Percentiles rank a stretch among this genome's conserved stretches.
These are phyloP conservation scores for Pangasianodon gigas DNA, from an alignment of 2,113 vertebrate genomes.

Conservation along the genomic window DNA sequence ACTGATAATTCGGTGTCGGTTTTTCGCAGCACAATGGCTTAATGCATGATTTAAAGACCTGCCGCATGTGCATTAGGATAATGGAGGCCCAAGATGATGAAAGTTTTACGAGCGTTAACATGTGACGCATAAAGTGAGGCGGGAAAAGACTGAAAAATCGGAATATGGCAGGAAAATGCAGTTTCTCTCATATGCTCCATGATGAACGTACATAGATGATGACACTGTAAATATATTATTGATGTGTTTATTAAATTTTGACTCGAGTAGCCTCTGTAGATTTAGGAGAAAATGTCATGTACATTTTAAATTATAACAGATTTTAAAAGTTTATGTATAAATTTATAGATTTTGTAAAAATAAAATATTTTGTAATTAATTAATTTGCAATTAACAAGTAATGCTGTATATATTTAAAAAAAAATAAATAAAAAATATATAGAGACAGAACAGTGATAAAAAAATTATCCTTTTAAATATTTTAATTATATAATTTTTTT, in stretches of 20 bases:
- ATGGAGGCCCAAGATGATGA: slow-evolving; percentile 68
- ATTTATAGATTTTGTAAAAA: neutral
- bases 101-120: slow-evolving; percentile 77
- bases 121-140: slow-evolving; percentile 63
- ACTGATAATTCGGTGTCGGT: slow-evolving; percentile 60
- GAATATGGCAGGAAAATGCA: slow-evolving; percentile 49
- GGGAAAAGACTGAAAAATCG: slow-evolving; percentile 47
- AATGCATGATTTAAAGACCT: slow-evolving; percentile 76
- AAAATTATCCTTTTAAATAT: too few species aligned
- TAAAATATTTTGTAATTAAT: too few species aligned
- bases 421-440: too few species aligned
- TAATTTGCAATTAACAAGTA: too few species aligned
- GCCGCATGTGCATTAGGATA: slow-evolving; percentile 72
- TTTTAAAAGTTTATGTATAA: neutral
- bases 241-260: slow-evolving; percentile 61
- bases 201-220: neutral
- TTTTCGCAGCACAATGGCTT: slow-evolving; percentile 71
- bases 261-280: neutral
- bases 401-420: too few species aligned
- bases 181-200: neutral
- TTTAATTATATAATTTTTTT: too few species aligned
- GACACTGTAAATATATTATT: slow-evolving; percentile 63
- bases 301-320: neutral
- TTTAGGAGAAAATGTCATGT: neutral
- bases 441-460: too few species aligned